These are phyloP conservation scores for Neocloeon triangulifer DNA, from an alignment of 1,140 invertebrate species.

Conservation along the genomic window DNA sequence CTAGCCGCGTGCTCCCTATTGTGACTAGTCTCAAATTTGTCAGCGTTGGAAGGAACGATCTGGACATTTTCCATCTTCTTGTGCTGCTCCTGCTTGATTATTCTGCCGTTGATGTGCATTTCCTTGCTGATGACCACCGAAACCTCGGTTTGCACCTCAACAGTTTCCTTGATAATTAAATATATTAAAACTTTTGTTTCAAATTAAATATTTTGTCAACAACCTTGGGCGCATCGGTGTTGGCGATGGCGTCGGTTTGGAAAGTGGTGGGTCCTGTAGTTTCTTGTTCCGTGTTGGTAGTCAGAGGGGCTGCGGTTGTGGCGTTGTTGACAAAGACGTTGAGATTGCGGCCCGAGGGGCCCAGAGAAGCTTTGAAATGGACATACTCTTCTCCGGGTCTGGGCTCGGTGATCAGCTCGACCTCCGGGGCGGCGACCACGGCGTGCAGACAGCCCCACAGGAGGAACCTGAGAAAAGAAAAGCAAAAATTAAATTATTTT, in stretches of 20 bases:
- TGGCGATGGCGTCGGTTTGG: neutral
- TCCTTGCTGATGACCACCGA: conserved; percentile 8
- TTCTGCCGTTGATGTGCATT: conserved; percentile 1
- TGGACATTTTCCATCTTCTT: too few relatives aligned
- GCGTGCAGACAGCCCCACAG: conserved; percentile 9
- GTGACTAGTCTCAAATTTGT: too few relatives aligned
- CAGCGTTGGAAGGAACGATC: too few relatives aligned
- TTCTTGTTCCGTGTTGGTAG: neutral
- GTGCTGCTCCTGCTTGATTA: too few relatives aligned
- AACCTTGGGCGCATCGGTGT: neutral
- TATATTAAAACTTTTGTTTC: neutral
- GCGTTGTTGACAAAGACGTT: conserved; percentile 1
- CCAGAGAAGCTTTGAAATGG: conserved; percentile 7
- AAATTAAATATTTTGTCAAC: neutral
- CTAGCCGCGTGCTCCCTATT: too few relatives aligned
- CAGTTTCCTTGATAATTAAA: neutral
- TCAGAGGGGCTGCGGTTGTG: neutral
- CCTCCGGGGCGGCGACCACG: conserved; percentile 8
- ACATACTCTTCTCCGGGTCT: conserved; percentile 9
- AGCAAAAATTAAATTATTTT: too few relatives aligned
- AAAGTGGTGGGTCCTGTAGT: conserved; percentile 1
- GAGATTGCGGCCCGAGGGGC: conserved; percentile 1
- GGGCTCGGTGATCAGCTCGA: conserved; percentile 7
- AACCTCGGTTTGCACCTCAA: conserved; percentile 6
- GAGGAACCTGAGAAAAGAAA: conserved; percentile 5